Percentiles rank a stretch among this genome's conserved stretches.
phyloP scores from a whole-genome alignment of 37 sponge, comb jelly and placozoan species.

The Eunapius fragilis region DNA sequence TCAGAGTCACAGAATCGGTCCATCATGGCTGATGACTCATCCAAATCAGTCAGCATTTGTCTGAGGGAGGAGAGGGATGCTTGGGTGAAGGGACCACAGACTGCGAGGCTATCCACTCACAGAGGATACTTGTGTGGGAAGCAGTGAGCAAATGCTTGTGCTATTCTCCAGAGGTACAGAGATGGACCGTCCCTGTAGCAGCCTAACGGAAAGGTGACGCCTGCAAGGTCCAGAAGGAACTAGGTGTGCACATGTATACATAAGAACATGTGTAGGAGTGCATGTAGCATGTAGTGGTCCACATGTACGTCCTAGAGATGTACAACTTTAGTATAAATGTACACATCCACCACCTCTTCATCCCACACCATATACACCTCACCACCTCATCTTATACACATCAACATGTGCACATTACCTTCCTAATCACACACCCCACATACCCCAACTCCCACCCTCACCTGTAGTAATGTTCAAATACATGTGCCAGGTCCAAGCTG shows the following conservation, averaged over 20 bases:
- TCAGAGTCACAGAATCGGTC: constrained; percentile 60
- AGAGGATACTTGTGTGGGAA: constrained; percentile 68
- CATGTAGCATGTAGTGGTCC: too few relatives aligned
- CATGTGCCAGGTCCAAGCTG: constrained; percentile 58
- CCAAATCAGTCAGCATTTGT: constrained; percentile 74
- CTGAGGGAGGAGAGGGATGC: background rate
- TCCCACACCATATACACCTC: too few relatives aligned
- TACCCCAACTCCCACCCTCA: background rate
- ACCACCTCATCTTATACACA: background rate
- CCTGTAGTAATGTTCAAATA: constrained; percentile 82
- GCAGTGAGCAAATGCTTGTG: constrained; percentile 48
- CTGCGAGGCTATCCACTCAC: constrained; percentile 30
- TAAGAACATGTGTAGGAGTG: too few relatives aligned
- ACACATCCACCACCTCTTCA: too few relatives aligned
- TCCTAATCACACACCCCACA: background rate
- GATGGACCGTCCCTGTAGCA: constrained; percentile 50
- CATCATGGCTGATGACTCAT: constrained; percentile 52
- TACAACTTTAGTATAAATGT: too few relatives aligned
- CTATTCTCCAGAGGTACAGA: constrained; percentile 60
- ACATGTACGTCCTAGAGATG: too few relatives aligned
- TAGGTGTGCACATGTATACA: too few relatives aligned
- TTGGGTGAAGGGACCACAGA: background rate
- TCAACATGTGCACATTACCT: too few relatives aligned
- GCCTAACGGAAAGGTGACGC: constrained; percentile 41
- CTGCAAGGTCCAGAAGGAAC: background rate